Percentiles rank a stretch among this genome's conserved stretches.
Evolutionary conservation across 2,888 invertebrate species (phyloP).

Genomic region (Trichopria drosophilae): DNA sequence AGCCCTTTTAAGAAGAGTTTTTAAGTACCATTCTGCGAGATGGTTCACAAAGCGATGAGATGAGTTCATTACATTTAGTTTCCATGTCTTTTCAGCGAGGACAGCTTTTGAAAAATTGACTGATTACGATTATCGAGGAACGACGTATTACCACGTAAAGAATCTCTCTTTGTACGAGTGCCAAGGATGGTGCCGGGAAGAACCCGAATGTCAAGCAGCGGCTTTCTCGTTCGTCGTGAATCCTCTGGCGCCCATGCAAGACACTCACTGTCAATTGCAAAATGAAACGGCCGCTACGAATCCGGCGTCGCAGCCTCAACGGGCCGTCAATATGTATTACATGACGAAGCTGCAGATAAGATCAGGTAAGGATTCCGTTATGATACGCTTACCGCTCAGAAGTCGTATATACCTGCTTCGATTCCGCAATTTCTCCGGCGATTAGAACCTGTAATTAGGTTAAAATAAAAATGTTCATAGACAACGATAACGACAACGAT

Average conservation of each 20-base stretch:
- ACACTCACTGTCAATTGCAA: constrained; percentile 86
- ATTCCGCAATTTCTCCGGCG: too few species aligned
- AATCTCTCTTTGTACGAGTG: constrained; percentile 92
- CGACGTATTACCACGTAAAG: constrained; percentile 88
- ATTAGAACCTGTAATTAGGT: too few species aligned
- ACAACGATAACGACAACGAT: too few species aligned
- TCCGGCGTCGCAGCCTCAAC: constrained; percentile 78
- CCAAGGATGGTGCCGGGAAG: constrained; percentile 93
- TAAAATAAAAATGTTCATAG: too few species aligned
- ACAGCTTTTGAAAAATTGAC: constrained; percentile 93
- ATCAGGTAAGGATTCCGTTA: constrained; percentile 65
- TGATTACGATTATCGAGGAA: constrained; percentile 87
- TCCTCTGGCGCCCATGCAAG: constrained; percentile 88
- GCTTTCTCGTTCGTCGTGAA: constrained; percentile 93
- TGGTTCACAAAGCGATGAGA: too few species aligned
- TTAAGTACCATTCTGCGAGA: too few species aligned
- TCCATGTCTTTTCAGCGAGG: constrained; percentile 65
- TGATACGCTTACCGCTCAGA: constrained; percentile 20
- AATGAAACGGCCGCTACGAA: constrained; percentile 91
- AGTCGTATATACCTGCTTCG: too few species aligned
- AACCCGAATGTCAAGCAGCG: constrained; percentile 88
- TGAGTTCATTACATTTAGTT: too few species aligned
- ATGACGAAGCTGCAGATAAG: constrained; percentile 90
- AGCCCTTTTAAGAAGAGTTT: too few species aligned
- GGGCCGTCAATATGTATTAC: constrained; percentile 90